Percentiles rank a stretch among this genome's conserved stretches.
Conservation (phyloP, 2,888 invertebrate species). For the Leucozona laternaria region DNA sequence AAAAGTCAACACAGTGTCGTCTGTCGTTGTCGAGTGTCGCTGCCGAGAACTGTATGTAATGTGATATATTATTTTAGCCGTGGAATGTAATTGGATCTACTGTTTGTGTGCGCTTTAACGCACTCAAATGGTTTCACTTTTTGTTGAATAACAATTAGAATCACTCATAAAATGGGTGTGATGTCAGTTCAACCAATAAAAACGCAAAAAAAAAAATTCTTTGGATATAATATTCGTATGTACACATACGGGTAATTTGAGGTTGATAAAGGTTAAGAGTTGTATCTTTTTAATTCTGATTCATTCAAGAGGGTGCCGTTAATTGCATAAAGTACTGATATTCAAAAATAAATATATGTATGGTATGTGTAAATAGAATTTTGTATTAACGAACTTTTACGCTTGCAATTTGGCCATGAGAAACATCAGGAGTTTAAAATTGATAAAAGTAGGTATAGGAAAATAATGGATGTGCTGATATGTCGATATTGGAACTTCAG, state of each 20-base stretch:
- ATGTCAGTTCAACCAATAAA: constrained; percentile 11
- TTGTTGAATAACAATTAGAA: constrained; percentile 20
- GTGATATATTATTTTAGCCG: constrained; percentile 1
- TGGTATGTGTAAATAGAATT: too few relatives aligned
- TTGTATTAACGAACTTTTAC: too few relatives aligned
- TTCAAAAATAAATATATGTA: too few relatives aligned
- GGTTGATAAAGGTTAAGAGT: background rate
- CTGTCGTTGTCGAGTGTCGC: background rate
- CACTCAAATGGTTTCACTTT: constrained; percentile 7
- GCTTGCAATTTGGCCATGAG: too few relatives aligned
- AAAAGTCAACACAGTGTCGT: constrained; percentile 3
- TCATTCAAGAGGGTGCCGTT: too few relatives aligned
- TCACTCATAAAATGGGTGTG: constrained; percentile 26
- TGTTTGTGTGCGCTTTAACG: background rate
- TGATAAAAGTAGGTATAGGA: background rate
- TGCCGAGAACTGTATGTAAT: background rate
- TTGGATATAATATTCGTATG: background rate
- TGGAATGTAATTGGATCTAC: constrained; percentile 15
- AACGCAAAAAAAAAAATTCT: background rate
- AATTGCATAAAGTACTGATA: too few relatives aligned
- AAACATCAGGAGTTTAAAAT: background rate
- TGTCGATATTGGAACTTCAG: too few relatives aligned
- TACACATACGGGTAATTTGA: background rate
- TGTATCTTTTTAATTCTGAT: background rate
- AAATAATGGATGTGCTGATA: too few relatives aligned